Percentiles rank a stretch among this genome's conserved stretches.
phyloP scores from a whole-genome alignment of 2,113 vertebrate species.

The Bagarius yarrelli region DNA sequence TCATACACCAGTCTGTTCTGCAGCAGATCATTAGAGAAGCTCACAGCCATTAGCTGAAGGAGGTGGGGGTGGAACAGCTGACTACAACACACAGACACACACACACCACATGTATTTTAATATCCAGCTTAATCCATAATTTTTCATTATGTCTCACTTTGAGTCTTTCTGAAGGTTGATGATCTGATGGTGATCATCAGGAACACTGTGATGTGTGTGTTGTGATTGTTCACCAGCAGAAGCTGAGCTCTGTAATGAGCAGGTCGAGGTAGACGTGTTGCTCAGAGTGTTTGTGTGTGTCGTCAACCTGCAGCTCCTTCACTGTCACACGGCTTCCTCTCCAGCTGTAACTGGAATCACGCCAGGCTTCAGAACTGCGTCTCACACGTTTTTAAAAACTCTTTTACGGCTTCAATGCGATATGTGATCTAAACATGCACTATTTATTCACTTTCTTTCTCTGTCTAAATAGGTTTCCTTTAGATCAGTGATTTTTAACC shows the following conservation, averaged over 20 bases:
- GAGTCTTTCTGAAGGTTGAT: neutral
- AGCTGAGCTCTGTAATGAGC: slow-evolving; percentile 77
- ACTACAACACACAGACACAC: slow-evolving; percentile 50
- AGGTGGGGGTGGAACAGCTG: slow-evolving; percentile 68
- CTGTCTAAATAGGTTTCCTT: neutral
- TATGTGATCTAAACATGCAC: too few relatives aligned
- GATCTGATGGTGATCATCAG: neutral
- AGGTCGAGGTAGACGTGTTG: slow-evolving; percentile 68
- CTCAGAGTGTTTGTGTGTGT: slow-evolving; percentile 54
- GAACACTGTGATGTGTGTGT: neutral
- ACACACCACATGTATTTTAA: neutral
- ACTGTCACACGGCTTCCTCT: slow-evolving; percentile 79
- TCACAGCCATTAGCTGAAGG: slow-evolving; percentile 70
- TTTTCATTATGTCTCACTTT: neutral
- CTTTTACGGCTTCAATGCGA: too few relatives aligned
- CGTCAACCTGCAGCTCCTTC: slow-evolving; percentile 69
- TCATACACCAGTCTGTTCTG: slow-evolving; percentile 68
- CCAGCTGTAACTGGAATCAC: slow-evolving; percentile 73
- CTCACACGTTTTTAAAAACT: neutral
- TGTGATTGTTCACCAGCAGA: slow-evolving; percentile 70
- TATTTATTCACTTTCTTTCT: neutral
- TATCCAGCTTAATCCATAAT: neutral
- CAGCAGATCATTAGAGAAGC: slow-evolving; percentile 54
- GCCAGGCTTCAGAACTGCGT: neutral
- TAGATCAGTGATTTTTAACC: too few relatives aligned